Percentiles rank a stretch among this genome's conserved stretches.
phyloP scores from a whole-genome alignment of 2,113 vertebrate genomes.

The Sorex fumeus region DNA sequence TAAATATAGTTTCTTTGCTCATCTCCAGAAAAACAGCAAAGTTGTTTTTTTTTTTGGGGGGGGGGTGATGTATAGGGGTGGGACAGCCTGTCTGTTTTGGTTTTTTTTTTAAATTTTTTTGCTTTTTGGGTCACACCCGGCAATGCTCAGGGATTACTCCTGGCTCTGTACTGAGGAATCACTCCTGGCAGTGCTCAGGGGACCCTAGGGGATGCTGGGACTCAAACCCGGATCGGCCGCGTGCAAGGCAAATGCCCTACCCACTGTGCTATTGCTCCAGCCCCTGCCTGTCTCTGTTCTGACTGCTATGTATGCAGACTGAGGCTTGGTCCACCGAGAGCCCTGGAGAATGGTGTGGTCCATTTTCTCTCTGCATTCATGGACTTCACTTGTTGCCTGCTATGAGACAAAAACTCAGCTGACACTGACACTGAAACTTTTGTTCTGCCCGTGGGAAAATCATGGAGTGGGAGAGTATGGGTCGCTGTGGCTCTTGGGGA shows the following conservation, averaged over 20 bases:
- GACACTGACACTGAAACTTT: neutral
- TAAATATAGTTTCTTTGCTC: neutral
- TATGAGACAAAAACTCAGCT: slow-evolving; percentile 23
- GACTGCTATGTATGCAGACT: neutral
- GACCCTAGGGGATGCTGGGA: no score
- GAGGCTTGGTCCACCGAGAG: neutral
- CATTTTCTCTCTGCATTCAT: neutral
- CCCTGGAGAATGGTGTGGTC: neutral
- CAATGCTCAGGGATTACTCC: neutral
- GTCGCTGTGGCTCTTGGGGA: neutral
- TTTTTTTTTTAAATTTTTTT: neutral
- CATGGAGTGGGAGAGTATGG: neutral
- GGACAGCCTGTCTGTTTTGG: neutral
- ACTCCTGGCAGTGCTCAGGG: no score
- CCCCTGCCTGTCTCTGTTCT: no score
- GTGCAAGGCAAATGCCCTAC: no score
- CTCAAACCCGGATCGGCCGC: no score
- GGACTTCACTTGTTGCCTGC: neutral
- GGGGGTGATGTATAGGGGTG: no score
- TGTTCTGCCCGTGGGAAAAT: neutral
- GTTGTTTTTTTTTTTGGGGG: neutral
- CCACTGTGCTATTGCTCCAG: no score
- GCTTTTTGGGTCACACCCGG: no score
- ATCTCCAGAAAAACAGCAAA: neutral
- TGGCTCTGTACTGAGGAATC: no score